Base-by-base conservation (phyloP, 2,113 vertebrate species). In the Petrocephalus zakoni region DNA sequence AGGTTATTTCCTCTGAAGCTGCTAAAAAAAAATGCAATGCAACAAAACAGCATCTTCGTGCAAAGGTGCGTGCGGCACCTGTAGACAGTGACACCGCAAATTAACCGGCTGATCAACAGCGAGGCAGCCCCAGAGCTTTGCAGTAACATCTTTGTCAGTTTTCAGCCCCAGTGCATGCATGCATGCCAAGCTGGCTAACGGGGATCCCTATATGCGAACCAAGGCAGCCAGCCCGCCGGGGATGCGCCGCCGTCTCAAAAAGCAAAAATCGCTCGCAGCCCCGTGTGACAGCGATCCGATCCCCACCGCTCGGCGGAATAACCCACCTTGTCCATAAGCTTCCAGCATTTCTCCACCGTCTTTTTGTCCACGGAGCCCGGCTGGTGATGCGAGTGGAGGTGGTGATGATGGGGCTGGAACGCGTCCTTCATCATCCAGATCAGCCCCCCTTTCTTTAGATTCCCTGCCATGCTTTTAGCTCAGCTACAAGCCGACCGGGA, bases 381-480 rank as follows among this genome's bases (percentile, higher is more conserved):
- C 92, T 97, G 97, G 93, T 98, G 97, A 88, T 98, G 97, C 92
- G 97, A 95, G 92, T 98, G 97, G 92, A 96, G 96, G 92, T 97
- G 96, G 94, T 98, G 97, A 92, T 98, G 97, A 95, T 98, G 97
- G 22, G 97, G 98, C 94, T 99, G 97, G 92, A 99, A 99, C 85
- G 98, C 97, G 95, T 99, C 98, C 95, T 99, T 99, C 97, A 99
- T 98, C 93, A 99, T 96, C 88, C 97, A 97, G 92, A 99, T 99
- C 89, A 99, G 95, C 92, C 97, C 97, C 90, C 96, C 95, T 96
- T 97, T 98, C 94, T 97, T 97, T 93, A 97, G 95, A 92, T 97
- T 97, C 90, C 97, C 96, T 92, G 97, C 97, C 97, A 97, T 97
- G 92, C 81, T 83, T 47, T 78, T 22, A 90, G 90, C 90, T 92